A percentile compares a stretch with the other conserved stretches of the same genome.
Conservation (phyloP, 2,797 vertebrate genomes). For the Natrix natrix region DNA sequence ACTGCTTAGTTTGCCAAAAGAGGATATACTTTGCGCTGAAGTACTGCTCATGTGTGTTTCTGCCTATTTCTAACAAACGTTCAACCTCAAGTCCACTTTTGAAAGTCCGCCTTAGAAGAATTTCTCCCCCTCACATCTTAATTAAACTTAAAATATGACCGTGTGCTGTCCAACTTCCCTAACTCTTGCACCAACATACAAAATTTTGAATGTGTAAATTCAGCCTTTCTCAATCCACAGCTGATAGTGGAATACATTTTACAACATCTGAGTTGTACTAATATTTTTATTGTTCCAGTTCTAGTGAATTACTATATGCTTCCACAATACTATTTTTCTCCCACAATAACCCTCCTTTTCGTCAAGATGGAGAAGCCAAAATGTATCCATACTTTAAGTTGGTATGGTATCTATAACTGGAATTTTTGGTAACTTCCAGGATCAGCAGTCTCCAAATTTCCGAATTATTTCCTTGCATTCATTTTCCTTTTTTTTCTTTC, state of each 20-base stretch:
- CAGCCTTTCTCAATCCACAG: not conserved
- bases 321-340: not conserved
- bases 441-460: not conserved
- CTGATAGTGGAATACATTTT: not conserved
- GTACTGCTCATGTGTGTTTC: not conserved
- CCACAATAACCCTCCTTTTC: not conserved
- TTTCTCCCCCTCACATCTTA: not conserved
- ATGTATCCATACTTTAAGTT: not conserved
- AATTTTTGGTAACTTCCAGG: not conserved
- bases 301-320: not conserved
- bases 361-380: not conserved
- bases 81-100: not conserved
- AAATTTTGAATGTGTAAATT: not conserved
- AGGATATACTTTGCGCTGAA: not conserved
- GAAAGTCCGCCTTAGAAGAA: not conserved
- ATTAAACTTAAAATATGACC: not conserved
- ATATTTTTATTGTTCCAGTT: not conserved
- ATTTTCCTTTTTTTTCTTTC: not conserved
- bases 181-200: not conserved
- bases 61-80: not conserved
- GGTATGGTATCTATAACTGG: not conserved
- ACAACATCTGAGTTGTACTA: not conserved
- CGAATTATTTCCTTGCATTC: not conserved
- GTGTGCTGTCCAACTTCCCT: not conserved
- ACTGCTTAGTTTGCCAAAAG: not conserved